Percentiles rank a stretch among this genome's conserved stretches.
phyloP scores from a whole-genome alignment of 2,888 invertebrate genomes.

The Lasiommata megera region DNA sequence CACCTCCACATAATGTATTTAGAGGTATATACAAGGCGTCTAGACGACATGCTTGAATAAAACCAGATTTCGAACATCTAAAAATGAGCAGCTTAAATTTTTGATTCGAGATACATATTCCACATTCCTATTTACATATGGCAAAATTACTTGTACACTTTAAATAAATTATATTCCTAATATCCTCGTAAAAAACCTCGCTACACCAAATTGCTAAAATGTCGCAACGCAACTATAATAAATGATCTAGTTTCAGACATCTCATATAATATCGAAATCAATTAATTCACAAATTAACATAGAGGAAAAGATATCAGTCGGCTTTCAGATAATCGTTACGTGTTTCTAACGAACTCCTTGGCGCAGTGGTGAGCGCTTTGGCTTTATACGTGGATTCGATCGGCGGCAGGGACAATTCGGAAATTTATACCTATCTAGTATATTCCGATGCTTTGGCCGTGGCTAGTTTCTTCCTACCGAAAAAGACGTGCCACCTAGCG shows the following conservation, averaged over 20 bases:
- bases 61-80: background rate
- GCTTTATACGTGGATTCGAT: too few species aligned
- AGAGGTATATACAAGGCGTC: background rate
- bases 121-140: slow-evolving; percentile 4
- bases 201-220: slow-evolving; percentile 5
- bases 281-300: background rate
- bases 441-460: too few species aligned
- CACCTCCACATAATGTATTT: too few species aligned
- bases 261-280: background rate
- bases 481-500: too few species aligned
- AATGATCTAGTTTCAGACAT: slow-evolving; percentile 14
- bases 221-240: slow-evolving; percentile 12
- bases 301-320: background rate
- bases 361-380: too few species aligned
- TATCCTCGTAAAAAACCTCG: slow-evolving; percentile 15
- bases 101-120: background rate
- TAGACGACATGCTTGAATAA: background rate
- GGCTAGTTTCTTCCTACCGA: too few species aligned
- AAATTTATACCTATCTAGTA: too few species aligned
- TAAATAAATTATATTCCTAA: slow-evolving; percentile 11
- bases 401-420: too few species aligned
- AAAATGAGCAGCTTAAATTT: slow-evolving; percentile 4
- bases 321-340: too few species aligned
- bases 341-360: too few species aligned
- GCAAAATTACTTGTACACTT: slow-evolving; percentile 11